Conservation (phyloP, 1,140 invertebrate species). For the Aphaenogaster rudis region DNA sequence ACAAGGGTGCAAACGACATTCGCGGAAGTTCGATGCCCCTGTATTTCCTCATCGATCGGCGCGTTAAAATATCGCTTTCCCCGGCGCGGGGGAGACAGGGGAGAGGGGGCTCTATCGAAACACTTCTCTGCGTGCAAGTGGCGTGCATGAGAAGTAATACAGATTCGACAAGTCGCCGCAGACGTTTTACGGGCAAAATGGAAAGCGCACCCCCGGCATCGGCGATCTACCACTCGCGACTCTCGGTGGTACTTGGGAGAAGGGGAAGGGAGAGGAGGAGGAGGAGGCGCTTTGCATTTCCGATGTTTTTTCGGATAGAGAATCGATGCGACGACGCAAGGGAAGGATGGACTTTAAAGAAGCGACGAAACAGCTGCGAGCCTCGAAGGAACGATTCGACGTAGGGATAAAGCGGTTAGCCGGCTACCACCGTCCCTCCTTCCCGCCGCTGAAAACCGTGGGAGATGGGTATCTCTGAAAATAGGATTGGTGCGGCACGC, state of each 20-base stretch:
- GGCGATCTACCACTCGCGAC: conserved; percentile 29
- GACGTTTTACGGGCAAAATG: conserved; percentile 30
- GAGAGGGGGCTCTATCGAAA: conserved; percentile 10
- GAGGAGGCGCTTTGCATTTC: conserved; percentile 53
- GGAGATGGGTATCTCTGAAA: conserved; percentile 83
- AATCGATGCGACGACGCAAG: conserved; percentile 22
- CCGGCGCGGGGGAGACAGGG: neutral
- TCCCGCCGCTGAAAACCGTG: conserved; percentile 61
- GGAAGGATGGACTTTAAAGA: conserved; percentile 72
- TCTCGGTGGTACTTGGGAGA: neutral
- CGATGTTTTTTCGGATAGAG: conserved; percentile 45
- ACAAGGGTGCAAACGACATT: neutral
- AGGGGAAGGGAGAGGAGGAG: too few relatives aligned
- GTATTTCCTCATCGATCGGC: conserved; percentile 20
- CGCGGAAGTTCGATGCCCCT: neutral
- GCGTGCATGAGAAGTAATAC: conserved; percentile 37
- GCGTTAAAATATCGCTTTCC: conserved; percentile 41
- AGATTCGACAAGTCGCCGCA: conserved; percentile 48
- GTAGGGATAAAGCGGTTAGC: conserved; percentile 77
- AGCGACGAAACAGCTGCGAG: conserved; percentile 79
- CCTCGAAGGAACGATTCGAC: conserved; percentile 75
- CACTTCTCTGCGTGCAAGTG: conserved; percentile 29
- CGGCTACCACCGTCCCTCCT: conserved; percentile 53
- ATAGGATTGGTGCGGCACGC: conserved; percentile 81
- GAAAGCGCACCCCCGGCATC: conserved; percentile 22